Conservation (phyloP, 2,797 vertebrate genomes). For the Xiphophorus birchmanni region DNA sequence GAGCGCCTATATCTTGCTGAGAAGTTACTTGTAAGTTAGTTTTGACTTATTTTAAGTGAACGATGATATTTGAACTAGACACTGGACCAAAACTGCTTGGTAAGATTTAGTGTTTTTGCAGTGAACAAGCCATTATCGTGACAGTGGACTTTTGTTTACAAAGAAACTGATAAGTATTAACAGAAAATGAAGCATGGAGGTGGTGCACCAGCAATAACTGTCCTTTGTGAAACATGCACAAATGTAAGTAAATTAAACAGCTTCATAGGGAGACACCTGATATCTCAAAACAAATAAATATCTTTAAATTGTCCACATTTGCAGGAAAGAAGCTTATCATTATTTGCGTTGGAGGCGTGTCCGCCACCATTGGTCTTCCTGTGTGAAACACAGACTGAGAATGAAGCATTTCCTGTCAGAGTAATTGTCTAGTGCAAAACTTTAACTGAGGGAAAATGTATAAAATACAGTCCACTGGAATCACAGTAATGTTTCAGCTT, state of each 20-base stretch:
- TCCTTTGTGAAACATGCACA: not conserved
- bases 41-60: too few relatives aligned
- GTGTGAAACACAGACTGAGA: not conserved
- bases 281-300: not conserved
- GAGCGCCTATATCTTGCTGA: too few relatives aligned
- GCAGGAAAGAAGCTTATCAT: not conserved
- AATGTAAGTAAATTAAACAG: not conserved
- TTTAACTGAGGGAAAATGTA: not conserved
- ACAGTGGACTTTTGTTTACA: not conserved
- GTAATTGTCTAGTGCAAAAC: not conserved
- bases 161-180: not conserved
- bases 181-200: not conserved
- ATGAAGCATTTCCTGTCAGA: not conserved
- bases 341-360: not conserved
- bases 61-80: too few relatives aligned
- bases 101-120: too few relatives aligned
- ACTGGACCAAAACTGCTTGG: too few relatives aligned
- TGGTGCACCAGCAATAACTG: not conserved
- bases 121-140: not conserved
- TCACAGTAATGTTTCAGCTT: not conserved
- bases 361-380: not conserved
- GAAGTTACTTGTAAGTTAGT: too few relatives aligned
- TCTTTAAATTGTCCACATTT: not conserved
- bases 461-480: not conserved
- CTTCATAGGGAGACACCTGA: not conserved